Percentiles rank a stretch among this genome's conserved stretches.
Conservation (phyloP, 2,888 invertebrate genomes). For the Morpho deidamia region DNA sequence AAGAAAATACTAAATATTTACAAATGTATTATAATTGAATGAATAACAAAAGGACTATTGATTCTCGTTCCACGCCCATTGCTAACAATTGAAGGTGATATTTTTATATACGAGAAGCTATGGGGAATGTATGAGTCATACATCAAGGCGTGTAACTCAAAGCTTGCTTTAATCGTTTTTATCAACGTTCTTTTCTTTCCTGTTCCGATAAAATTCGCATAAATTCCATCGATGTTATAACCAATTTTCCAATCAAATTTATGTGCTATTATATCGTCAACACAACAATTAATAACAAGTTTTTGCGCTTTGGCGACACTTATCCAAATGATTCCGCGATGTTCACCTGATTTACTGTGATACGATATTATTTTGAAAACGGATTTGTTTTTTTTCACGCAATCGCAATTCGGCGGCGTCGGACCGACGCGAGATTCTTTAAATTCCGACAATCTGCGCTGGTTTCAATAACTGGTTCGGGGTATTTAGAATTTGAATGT, state of each 20-base stretch:
- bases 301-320: slow-evolving; percentile 12
- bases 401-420: slow-evolving; percentile 12
- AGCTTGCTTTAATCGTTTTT: background rate
- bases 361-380: slow-evolving; percentile 16
- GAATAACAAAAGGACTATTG: no score
- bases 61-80: no score
- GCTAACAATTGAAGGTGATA: no score
- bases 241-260: no score
- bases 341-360: slow-evolving; percentile 15
- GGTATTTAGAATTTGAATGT: background rate
- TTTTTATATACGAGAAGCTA: no score
- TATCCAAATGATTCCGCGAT: slow-evolving; percentile 17
- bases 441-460: slow-evolving; percentile 14
- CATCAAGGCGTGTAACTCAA: no score
- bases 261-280: no score
- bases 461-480: slow-evolving; percentile 19
- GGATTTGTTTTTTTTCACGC: slow-evolving; percentile 15
- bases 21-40: no score
- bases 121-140: no score
- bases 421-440: slow-evolving; percentile 17
- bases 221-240: no score
- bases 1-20: no score
- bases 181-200: slow-evolving; percentile 3
- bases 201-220: background rate
- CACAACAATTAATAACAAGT: background rate